phyloP scores from a whole-genome alignment of 2,797 vertebrate species.

The Gallinago solitaria region DNA sequence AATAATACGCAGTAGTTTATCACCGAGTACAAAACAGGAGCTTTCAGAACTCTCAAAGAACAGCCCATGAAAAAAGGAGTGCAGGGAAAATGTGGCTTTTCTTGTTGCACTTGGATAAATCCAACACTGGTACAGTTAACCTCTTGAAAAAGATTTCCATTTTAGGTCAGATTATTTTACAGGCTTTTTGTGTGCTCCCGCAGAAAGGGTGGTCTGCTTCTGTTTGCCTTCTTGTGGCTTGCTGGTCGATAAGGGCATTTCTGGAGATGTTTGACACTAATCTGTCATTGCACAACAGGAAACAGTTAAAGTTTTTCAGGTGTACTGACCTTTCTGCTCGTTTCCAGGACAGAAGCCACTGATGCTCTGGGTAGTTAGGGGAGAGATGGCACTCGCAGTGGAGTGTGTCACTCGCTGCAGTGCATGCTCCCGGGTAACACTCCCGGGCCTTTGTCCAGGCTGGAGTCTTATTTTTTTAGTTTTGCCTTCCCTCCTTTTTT shows the following conservation, averaged over 20 bases:
- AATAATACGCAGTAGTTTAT: background rate
- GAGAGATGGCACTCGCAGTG: background rate
- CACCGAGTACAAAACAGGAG: background rate
- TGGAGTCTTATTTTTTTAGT: background rate
- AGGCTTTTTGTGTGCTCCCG: background rate
- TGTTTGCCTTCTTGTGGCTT: background rate
- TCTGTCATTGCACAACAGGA: background rate
- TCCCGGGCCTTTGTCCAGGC: background rate
- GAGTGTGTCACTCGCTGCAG: background rate
- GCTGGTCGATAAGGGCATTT: fast-evolving
- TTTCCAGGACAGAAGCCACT: background rate
- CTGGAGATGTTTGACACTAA: background rate
- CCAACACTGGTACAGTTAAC: background rate
- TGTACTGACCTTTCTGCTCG: background rate
- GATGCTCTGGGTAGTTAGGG: background rate
- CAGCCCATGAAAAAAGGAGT: background rate
- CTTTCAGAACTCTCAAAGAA: background rate
- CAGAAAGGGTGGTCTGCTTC: background rate
- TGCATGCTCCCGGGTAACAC: fast-evolving
- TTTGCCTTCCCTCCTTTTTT: background rate
- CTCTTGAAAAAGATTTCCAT: background rate
- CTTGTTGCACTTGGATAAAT: background rate
- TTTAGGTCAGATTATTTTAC: background rate
- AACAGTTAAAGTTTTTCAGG: background rate
- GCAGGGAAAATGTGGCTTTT: background rate